Percentiles rank a stretch among this genome's conserved stretches.
Conservation (phyloP, 2,888 invertebrate genomes). For the Chesias legatella region DNA sequence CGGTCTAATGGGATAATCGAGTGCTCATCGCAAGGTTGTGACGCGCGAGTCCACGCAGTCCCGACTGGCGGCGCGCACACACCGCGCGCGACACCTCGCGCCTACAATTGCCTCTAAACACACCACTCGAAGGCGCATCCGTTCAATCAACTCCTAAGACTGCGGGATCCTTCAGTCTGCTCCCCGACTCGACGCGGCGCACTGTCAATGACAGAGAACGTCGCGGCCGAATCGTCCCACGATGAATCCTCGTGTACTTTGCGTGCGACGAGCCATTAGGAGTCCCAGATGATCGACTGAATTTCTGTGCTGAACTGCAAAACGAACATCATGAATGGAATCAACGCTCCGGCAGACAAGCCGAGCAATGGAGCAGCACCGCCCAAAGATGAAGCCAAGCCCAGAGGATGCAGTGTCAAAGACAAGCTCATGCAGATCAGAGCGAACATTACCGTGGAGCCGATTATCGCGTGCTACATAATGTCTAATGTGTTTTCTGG, state of each 20-base stretch:
- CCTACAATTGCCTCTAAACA: conserved; percentile 72
- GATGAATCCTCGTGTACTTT: conserved; percentile 21
- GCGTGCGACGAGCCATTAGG: conserved; percentile 24
- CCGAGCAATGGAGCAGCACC: conserved; percentile 44
- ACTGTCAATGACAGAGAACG: conserved; percentile 31
- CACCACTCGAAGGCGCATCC: conserved; percentile 75
- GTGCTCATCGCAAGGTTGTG: conserved; percentile 74
- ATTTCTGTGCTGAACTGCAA: conserved; percentile 1
- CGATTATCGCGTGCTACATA: conserved; percentile 84
- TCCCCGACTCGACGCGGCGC: conserved; percentile 46
- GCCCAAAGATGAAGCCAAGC: conserved; percentile 49
- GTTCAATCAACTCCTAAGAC: conserved; percentile 72
- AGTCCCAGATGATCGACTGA: conserved; percentile 49
- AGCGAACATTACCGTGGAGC: conserved; percentile 84
- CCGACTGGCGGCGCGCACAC: conserved; percentile 51
- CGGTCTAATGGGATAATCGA: conserved; percentile 76
- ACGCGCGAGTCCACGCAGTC: conserved; percentile 57
- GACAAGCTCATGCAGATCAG: conserved; percentile 75
- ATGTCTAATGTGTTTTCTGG: conserved; percentile 86
- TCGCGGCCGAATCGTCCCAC: conserved; percentile 26
- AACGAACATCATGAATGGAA: conserved; percentile 61
- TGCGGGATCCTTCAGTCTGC: conserved; percentile 64
- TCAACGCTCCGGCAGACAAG: conserved; percentile 57
- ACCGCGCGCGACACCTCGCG: conserved; percentile 59
- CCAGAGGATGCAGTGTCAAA: conserved; percentile 50